A percentile compares a stretch with the other conserved stretches of the same genome.
Evolutionary conservation across 2,888 invertebrate species (phyloP).

Genomic region (Trachelus tabidus): DNA sequence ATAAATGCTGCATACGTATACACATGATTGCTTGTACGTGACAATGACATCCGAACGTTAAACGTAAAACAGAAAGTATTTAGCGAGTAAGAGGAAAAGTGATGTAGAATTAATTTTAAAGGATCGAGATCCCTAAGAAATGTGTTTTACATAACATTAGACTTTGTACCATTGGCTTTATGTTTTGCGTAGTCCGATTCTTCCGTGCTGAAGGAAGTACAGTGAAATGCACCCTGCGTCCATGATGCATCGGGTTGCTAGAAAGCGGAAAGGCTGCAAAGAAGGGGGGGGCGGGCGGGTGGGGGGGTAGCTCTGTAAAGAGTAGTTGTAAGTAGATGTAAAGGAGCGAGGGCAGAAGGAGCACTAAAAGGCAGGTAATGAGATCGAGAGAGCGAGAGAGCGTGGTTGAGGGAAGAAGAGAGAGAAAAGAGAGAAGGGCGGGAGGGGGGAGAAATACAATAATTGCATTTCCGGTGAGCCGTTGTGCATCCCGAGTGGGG

Average conservation of each 20-base stretch:
- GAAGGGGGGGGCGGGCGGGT: no score
- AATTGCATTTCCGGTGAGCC: conserved; percentile 40
- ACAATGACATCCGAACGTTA: background rate
- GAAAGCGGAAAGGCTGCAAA: background rate
- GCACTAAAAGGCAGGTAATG: background rate
- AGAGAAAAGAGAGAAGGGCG: conserved; percentile 6
- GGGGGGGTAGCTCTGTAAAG: background rate
- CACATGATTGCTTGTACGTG: background rate
- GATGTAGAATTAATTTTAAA: background rate
- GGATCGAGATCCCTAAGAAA: background rate
- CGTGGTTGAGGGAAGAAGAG: conserved; percentile 23
- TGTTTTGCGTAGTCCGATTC: background rate
- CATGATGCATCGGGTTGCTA: background rate
- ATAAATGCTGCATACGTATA: background rate
- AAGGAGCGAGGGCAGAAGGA: background rate
- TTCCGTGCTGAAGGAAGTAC: background rate
- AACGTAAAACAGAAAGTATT: background rate
- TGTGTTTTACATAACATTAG: background rate
- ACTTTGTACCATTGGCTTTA: background rate
- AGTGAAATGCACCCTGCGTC: background rate
- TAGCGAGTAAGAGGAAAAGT: background rate
- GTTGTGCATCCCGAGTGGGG: conserved; percentile 33
- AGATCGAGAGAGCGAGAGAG: conserved; percentile 25
- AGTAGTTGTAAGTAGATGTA: background rate
- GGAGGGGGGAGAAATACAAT: conserved; percentile 35